Conservation (phyloP, 2,888 invertebrate species). For the Papilio protenor region DNA sequence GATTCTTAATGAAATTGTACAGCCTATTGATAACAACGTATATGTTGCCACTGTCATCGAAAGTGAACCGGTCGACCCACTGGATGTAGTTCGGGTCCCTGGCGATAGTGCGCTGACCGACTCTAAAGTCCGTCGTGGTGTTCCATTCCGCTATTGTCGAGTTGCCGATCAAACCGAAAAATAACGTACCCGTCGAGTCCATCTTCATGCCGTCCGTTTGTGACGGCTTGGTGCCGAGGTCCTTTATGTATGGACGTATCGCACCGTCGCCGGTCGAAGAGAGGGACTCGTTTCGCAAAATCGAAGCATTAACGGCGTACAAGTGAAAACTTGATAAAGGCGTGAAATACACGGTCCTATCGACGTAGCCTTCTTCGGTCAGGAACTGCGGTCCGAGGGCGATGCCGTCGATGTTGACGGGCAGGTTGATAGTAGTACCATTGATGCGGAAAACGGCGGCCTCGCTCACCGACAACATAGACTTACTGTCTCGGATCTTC, state of each 20-base stretch:
- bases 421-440: constrained; percentile 82
- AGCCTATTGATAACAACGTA: constrained; percentile 88
- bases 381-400: constrained; percentile 86
- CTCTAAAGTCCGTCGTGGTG: constrained; percentile 82
- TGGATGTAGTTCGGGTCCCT: constrained; percentile 87
- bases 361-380: constrained; percentile 65
- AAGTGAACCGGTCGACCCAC: constrained; percentile 89
- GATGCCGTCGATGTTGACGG: constrained; percentile 88
- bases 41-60: constrained; percentile 86
- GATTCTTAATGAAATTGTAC: constrained; percentile 86
- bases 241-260: constrained; percentile 79
- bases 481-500: constrained; percentile 87
- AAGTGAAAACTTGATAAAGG: constrained; percentile 88
- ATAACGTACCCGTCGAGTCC: constrained; percentile 88
- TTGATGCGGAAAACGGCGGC: constrained; percentile 86
- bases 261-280: constrained; percentile 65
- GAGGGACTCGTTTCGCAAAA: constrained; percentile 83
- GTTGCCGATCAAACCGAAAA: constrained; percentile 88
- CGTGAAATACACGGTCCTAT: constrained; percentile 86
- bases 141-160: constrained; percentile 90
- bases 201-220: constrained; percentile 91
- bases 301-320: constrained; percentile 86
- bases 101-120: constrained; percentile 86
- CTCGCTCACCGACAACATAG: constrained; percentile 86
- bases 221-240: constrained; percentile 86